A percentile compares a stretch with the other conserved stretches of the same genome.
Evolutionary conservation across 2,797 vertebrate genomes (phyloP).

Genomic region (Sebastes kiyomatsui): DNA sequence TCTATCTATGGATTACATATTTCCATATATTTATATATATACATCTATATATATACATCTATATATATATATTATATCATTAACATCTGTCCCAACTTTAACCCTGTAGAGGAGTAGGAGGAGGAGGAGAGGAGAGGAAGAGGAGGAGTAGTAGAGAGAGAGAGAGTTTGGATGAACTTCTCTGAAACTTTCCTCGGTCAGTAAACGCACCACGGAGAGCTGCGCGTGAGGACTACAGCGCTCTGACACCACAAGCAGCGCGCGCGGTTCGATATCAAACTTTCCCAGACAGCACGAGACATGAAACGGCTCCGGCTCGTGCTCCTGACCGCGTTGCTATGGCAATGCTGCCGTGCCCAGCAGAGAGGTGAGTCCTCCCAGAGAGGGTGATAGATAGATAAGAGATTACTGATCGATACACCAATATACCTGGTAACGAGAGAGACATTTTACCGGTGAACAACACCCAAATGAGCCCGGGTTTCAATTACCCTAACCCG

Average conservation of each 20-base stretch:
- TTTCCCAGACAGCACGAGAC: not conserved
- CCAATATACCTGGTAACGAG: not conserved
- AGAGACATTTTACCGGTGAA: not conserved
- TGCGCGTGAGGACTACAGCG: slow-evolving; percentile 26
- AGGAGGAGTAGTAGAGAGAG: not conserved
- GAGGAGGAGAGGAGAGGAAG: not conserved
- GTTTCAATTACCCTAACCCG: not conserved
- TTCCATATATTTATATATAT: not conserved
- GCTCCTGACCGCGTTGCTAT: slow-evolving; percentile 67
- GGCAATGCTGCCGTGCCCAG: slow-evolving; percentile 66
- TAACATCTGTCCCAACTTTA: not conserved
- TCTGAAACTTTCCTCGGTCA: slow-evolving; percentile 49
- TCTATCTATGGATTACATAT: not conserved
- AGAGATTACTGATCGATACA: slow-evolving; percentile 20
- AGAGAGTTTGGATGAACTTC: slow-evolving; percentile 40
- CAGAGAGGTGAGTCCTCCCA: slow-evolving; percentile 75
- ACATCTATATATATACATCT: too few relatives aligned
- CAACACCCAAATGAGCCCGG: not conserved
- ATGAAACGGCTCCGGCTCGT: slow-evolving; percentile 48
- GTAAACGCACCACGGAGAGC: slow-evolving; percentile 4
- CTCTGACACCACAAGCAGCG: not conserved
- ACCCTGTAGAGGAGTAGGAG: not conserved
- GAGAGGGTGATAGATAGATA: not conserved
- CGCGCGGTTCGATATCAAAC: slow-evolving; percentile 7
- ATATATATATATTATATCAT: too few relatives aligned